A percentile compares a stretch with the other conserved stretches of the same genome.
Conservation (phyloP, 2,113 vertebrate species). For the Alosa alosa region DNA sequence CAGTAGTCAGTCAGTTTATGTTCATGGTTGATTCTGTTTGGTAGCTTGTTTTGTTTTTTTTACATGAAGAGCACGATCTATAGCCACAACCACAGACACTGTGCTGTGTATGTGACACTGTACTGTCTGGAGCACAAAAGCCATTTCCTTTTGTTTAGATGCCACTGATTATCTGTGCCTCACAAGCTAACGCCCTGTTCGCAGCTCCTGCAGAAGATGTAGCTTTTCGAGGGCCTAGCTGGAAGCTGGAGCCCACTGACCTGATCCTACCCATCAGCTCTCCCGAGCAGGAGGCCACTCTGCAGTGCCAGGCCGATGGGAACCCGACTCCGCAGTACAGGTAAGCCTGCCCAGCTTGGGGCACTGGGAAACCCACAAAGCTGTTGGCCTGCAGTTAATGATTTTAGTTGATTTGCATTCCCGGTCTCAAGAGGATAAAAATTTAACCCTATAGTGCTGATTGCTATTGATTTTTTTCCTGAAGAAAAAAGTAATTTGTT, state of each 20-base stretch:
- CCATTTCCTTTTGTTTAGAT: neutral
- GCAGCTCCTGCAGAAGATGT: slow-evolving; percentile 68
- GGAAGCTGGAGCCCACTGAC: slow-evolving; percentile 71
- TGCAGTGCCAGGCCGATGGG: slow-evolving; percentile 69
- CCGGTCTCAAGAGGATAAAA: slow-evolving; percentile 51
- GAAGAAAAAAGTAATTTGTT: slow-evolving; percentile 33
- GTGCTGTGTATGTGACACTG: neutral
- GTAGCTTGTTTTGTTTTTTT: neutral
- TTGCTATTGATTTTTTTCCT: slow-evolving; percentile 53
- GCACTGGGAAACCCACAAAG: slow-evolving; percentile 27
- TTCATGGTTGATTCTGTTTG: neutral
- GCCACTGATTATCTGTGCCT: neutral
- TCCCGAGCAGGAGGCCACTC: slow-evolving; percentile 65
- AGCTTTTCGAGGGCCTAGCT: slow-evolving; percentile 74
- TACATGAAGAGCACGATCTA: neutral
- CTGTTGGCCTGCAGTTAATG: slow-evolving; percentile 34
- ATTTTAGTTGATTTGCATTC: slow-evolving; percentile 42
- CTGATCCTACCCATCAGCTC: slow-evolving; percentile 73
- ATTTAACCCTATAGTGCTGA: slow-evolving; percentile 49
- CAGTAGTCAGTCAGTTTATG: neutral
- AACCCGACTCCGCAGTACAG: slow-evolving; percentile 68
- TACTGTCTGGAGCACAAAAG: neutral
- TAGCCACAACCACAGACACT: neutral
- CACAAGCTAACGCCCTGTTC: slow-evolving; percentile 25
- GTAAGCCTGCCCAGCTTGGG: slow-evolving; percentile 53